phyloP scores from a whole-genome alignment of 2,797 vertebrate species.

The Anisognathus igniventris region DNA sequence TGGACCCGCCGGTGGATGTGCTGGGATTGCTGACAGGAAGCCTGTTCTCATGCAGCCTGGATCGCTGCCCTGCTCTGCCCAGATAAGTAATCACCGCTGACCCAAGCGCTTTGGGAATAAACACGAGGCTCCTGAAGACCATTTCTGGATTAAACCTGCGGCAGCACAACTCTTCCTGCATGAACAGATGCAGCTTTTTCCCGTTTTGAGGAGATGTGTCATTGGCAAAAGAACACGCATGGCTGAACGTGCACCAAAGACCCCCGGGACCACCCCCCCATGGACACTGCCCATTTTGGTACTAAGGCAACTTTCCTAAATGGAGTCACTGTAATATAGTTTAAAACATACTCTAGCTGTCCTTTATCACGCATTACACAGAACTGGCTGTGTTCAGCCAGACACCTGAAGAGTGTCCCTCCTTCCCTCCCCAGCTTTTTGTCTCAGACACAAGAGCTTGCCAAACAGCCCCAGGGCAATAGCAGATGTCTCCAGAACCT shows the following conservation, averaged over 20 bases:
- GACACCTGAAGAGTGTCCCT: not conserved
- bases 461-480: fast-evolving
- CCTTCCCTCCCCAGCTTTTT: not conserved
- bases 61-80: not conserved
- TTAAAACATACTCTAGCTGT: not conserved
- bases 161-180: not conserved
- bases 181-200: not conserved
- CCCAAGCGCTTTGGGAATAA: not conserved
- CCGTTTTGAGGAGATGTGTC: fast-evolving
- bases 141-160: not conserved
- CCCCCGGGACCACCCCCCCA: fast-evolving
- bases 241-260: fast-evolving
- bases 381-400: not conserved
- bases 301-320: not conserved
- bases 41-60: not conserved
- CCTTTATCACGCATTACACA: not conserved
- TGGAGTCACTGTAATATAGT: not conserved
- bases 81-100: not conserved
- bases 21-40: not conserved
- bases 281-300: fast-evolving
- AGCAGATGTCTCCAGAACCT: not conserved
- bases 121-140: fast-evolving
- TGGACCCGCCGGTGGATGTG: fast-evolving
- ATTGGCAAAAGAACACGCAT: fast-evolving
- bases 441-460: not conserved